Evolutionary conservation across 2,888 invertebrate genomes (phyloP).

Genomic region (Hydraecia micacea): DNA sequence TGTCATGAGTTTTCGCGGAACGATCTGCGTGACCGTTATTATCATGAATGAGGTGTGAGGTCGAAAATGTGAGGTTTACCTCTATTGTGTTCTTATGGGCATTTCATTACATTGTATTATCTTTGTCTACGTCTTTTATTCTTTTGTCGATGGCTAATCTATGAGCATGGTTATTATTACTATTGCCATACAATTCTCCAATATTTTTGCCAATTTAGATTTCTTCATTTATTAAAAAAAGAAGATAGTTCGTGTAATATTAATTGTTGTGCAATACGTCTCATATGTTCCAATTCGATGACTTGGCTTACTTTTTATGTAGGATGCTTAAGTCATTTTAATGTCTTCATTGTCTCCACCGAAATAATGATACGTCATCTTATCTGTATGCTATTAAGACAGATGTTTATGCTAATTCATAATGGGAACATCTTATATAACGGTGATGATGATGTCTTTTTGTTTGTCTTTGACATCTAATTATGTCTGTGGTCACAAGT

Average conservation of each 20-base stretch:
- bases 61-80: slow-evolving; percentile 19
- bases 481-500: slow-evolving; percentile 29
- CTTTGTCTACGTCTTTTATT: neutral
- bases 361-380: slow-evolving; percentile 19
- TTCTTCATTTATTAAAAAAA: neutral
- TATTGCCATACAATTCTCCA: neutral
- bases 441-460: slow-evolving; percentile 4
- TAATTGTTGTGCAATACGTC: neutral
- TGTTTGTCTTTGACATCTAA: slow-evolving; percentile 12
- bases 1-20: slow-evolving; percentile 58
- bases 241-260: neutral
- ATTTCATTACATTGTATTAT: slow-evolving; percentile 5
- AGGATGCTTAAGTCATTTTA: slow-evolving; percentile 35
- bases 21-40: slow-evolving; percentile 51
- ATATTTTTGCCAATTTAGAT: neutral
- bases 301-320: slow-evolving; percentile 1
- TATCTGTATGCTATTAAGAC: neutral
- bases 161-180: neutral
- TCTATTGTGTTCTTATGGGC: slow-evolving; percentile 9
- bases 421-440: slow-evolving; percentile 35
- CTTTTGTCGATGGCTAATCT: neutral
- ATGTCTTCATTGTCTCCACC: slow-evolving; percentile 45
- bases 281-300: neutral
- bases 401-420: slow-evolving; percentile 5
- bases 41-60: slow-evolving; percentile 36